These are phyloP conservation scores for Chionoecetes opilio DNA, from an alignment of 1,140 invertebrate genomes.

Conservation along the genomic window DNA sequence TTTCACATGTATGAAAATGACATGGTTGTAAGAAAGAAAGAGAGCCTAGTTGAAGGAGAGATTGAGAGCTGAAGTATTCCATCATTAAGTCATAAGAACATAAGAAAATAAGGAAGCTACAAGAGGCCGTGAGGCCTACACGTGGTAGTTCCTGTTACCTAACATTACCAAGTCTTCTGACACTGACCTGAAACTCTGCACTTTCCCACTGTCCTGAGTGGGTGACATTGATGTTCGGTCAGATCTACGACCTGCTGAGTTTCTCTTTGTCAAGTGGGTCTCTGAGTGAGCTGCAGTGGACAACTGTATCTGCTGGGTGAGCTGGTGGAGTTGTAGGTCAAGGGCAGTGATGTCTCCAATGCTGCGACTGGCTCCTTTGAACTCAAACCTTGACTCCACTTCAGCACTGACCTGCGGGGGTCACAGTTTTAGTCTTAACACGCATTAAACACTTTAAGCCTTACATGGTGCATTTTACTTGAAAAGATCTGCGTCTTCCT, in stretches of 20 bases:
- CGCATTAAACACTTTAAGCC: too few relatives aligned
- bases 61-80: too few relatives aligned
- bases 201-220: constrained; percentile 70
- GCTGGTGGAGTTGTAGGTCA: constrained; percentile 76
- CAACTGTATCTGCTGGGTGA: constrained; percentile 76
- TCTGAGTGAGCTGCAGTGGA: constrained; percentile 75
- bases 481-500: too few relatives aligned
- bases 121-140: too few relatives aligned
- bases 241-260: constrained; percentile 71
- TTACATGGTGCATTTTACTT: too few relatives aligned
- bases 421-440: too few relatives aligned
- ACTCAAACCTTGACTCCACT: constrained; percentile 75
- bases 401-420: constrained; percentile 69
- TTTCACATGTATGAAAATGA: too few relatives aligned
- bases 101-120: too few relatives aligned
- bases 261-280: constrained; percentile 63
- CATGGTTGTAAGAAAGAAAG: too few relatives aligned
- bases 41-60: too few relatives aligned
- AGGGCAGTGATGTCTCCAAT: constrained; percentile 75
- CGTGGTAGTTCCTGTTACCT: not conserved
- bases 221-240: constrained; percentile 53
- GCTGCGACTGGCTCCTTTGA: constrained; percentile 69
- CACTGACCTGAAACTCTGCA: constrained; percentile 73
- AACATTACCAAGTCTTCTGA: not conserved
- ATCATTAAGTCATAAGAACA: too few relatives aligned